Base-by-base conservation (phyloP, 2,113 vertebrate genomes). In the Pygathrix nemaeus region DNA sequence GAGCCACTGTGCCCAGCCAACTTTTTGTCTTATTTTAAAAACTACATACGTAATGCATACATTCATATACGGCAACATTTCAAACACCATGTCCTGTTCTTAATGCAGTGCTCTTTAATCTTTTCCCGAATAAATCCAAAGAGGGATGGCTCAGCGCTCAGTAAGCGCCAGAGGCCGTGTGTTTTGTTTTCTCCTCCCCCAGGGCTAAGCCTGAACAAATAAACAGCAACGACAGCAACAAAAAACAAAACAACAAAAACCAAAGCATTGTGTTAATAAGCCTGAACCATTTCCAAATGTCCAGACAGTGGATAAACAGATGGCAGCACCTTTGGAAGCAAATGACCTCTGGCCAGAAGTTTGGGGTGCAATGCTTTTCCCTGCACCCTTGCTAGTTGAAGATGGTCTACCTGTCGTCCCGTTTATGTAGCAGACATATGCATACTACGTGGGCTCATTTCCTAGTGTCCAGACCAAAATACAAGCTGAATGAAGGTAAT, bases 41-140 rank as follows among this genome's bases (percentile, higher is more conserved):
- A 66, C 20, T 10, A 20, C 17, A 6, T 0, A 1, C 43, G 14
- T 2, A n/a, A 2, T 35, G 16, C 27, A 5, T 6, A 25, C 27
- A 57, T 21, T 43, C 27, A 5, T 2, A 21, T 0, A 27, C 2
- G 32, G 75, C 68, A 80, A 55, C 66, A 35, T 40, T 21, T 21
- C 50, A 55, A 70, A 40, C 20, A 70, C 1, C 14, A 9, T 14
- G 17, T 5, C 20, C 10, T 11, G 40, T 59, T 61, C 80, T 84
- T 3, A 0, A 3, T 1, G n/a, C 3, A 43, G 32, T 0, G 35
- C 17, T 5, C 73, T 73, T 66, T n/a, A 0, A 48, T 2, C 40
- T 89, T 82, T 55, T 38, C 23, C 4, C 8, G 52, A 96, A 13
- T 27, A 40, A 35, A 43, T 38, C 21, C 5, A 61, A 78, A 55